Evolutionary conservation across 2,888 invertebrate genomes (phyloP).

Genomic region (Cephus rjabovi): DNA sequence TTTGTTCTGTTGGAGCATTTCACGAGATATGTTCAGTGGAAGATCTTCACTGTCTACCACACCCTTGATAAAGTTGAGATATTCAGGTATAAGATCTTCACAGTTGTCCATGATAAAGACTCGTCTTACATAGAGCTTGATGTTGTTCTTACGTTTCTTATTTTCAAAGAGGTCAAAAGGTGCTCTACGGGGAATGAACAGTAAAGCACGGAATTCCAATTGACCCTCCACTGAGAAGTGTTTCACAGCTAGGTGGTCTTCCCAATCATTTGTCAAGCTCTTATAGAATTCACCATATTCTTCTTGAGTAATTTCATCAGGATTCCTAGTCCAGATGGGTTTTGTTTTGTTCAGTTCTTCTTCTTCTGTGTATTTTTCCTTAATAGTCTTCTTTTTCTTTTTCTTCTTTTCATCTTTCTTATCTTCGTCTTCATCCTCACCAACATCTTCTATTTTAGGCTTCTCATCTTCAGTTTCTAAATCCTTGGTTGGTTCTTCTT

Average conservation of each 20-base stretch:
- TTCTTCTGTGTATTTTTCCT: constrained; percentile 77
- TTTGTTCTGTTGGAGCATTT: constrained; percentile 79
- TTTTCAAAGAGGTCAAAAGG: constrained; percentile 79
- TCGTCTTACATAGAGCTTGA: constrained; percentile 76
- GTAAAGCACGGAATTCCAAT: constrained; percentile 72
- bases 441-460: constrained; percentile 76
- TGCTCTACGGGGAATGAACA: constrained; percentile 72
- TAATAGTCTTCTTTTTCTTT: constrained; percentile 77
- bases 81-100: constrained; percentile 78
- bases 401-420: constrained; percentile 75
- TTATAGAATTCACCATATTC: constrained; percentile 77
- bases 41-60: constrained; percentile 79
- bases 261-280: constrained; percentile 75
- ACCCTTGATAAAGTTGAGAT: constrained; percentile 73
- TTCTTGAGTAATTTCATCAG: constrained; percentile 73
- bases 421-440: constrained; percentile 72
- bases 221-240: constrained; percentile 70
- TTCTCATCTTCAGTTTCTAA: constrained; percentile 73
- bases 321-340: constrained; percentile 74
- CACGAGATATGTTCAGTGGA: constrained; percentile 77
- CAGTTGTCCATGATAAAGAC: constrained; percentile 83
- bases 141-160: constrained; percentile 76
- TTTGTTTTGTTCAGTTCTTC: constrained; percentile 78
- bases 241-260: constrained; percentile 74
- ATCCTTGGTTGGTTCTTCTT: constrained; percentile 70